Conservation (phyloP, 2,797 vertebrate species). For the Aplochiton taeniatus region DNA sequence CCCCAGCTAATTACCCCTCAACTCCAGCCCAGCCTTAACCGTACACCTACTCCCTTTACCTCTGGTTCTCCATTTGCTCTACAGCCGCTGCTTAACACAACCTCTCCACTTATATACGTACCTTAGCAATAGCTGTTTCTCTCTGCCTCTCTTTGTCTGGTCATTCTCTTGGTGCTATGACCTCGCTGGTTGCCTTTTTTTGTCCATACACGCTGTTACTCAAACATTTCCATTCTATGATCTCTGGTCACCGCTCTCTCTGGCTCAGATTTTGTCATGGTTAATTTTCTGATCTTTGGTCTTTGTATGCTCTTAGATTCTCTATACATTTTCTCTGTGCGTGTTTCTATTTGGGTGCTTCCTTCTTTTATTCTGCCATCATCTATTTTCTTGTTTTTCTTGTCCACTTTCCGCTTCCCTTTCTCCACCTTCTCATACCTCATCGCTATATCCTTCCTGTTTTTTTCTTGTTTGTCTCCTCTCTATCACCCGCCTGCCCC, state of each 20-base stretch:
- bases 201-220: too few relatives aligned
- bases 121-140: not conserved
- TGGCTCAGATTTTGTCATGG: too few relatives aligned
- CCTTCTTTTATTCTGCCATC: not conserved
- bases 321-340: conserved; percentile 14
- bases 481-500: conserved; percentile 24
- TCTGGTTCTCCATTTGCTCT: too few relatives aligned
- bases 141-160: not conserved
- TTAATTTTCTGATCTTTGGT: too few relatives aligned
- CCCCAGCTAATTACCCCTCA: not conserved
- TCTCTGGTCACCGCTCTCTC: too few relatives aligned
- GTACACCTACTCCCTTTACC: too few relatives aligned
- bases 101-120: too few relatives aligned
- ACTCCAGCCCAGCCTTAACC: not conserved
- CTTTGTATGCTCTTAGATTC: conserved; percentile 5
- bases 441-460: not conserved
- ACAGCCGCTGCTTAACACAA: too few relatives aligned
- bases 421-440: not conserved
- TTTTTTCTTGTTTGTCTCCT: conserved; percentile 4
- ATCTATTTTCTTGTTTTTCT: not conserved
- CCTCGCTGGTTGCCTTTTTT: too few relatives aligned
- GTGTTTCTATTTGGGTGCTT: not conserved
- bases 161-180: not conserved
- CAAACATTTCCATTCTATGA: too few relatives aligned
- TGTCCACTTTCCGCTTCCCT: conserved; percentile 5